phyloP scores from a whole-genome alignment of 1,140 invertebrate species.

The Popillia japonica region DNA sequence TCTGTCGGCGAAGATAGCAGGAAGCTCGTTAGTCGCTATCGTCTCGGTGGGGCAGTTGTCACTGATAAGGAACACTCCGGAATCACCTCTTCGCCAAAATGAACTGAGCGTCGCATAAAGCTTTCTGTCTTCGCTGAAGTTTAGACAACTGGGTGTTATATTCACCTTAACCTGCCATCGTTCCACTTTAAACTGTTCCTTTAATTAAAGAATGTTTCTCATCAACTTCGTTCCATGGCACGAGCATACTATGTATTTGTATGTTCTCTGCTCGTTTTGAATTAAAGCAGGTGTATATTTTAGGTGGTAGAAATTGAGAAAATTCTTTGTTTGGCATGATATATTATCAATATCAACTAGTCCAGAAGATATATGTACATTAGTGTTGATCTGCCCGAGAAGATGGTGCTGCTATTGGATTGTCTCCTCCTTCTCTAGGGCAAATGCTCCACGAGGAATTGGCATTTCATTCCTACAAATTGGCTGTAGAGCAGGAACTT shows the following conservation, averaged over 20 bases:
- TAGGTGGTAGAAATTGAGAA: too few species aligned
- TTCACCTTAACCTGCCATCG: not conserved
- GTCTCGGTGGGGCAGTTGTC: conserved; percentile 50
- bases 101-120: conserved; percentile 22
- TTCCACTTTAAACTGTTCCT: conserved; percentile 15
- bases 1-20: conserved; percentile 45
- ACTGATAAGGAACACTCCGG: conserved; percentile 46
- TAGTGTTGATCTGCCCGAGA: too few species aligned
- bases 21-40: conserved; percentile 52
- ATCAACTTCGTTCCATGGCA: not conserved
- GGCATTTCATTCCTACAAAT: too few species aligned
- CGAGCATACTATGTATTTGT: not conserved
- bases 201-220: conserved; percentile 19
- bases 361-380: too few species aligned
- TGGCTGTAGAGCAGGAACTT: too few species aligned
- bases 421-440: too few species aligned
- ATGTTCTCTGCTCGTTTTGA: not conserved
- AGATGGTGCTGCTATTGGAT: too few species aligned
- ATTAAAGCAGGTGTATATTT: not conserved
- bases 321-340: too few species aligned
- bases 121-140: conserved; percentile 33
- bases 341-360: too few species aligned
- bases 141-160: conserved; percentile 35
- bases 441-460: too few species aligned
- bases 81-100: conserved; percentile 31